A percentile compares a stretch with the other conserved stretches of the same genome.
Conservation (phyloP, 2,888 invertebrate species). For the Sericinus montela region DNA sequence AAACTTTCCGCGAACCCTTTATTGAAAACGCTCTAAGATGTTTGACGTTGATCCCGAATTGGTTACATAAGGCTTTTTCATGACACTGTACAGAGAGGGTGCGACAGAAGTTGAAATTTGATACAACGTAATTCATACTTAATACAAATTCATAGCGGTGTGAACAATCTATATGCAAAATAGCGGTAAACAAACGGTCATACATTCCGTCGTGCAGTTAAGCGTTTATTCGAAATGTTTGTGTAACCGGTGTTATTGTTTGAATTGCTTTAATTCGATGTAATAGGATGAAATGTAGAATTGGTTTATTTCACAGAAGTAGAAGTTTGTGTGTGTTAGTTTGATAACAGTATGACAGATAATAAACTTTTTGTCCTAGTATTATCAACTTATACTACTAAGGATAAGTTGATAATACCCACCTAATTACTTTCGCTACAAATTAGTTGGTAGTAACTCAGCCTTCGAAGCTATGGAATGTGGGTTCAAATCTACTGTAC, state of each 20-base stretch:
- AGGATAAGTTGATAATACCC: no score
- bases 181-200: constrained; percentile 52
- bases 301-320: neutral
- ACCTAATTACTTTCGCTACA: no score
- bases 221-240: constrained; percentile 14
- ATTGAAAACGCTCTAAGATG: constrained; percentile 33
- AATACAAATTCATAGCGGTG: constrained; percentile 54
- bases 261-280: constrained; percentile 8
- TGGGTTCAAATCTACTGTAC: no score
- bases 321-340: no score
- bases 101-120: constrained; percentile 37
- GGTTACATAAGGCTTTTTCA: constrained; percentile 31
- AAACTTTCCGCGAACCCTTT: constrained; percentile 32
- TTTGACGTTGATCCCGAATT: constrained; percentile 31
- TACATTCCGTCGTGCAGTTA: constrained; percentile 12
- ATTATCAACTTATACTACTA: no score
- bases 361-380: no score
- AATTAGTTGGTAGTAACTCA: no score
- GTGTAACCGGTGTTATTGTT: constrained; percentile 8
- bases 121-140: constrained; percentile 43
- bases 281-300: constrained; percentile 3
- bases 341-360: no score
- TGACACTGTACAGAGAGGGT: constrained; percentile 16
- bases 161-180: constrained; percentile 58
- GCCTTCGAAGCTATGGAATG: no score